Base-by-base conservation (phyloP, 2,797 vertebrate species). In the Amblyraja radiata region DNA sequence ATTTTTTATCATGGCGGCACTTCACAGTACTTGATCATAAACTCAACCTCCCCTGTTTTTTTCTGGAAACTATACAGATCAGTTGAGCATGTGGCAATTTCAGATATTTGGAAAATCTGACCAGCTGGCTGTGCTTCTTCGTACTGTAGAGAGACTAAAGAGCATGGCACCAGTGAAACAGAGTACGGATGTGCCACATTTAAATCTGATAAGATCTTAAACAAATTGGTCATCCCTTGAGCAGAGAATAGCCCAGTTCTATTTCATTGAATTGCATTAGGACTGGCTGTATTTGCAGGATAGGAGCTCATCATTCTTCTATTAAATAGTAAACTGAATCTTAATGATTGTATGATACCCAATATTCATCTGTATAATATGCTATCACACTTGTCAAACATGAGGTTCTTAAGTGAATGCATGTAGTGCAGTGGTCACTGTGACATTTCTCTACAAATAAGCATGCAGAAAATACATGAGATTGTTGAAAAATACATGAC, bases 161-260 rank as follows among this genome's bases (percentile, higher is more conserved):
- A 54, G 46, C 3, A 54, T 6, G 5, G 2, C 2, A 3, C 5
- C 3, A 0, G 46, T 54, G 46, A 54, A 54, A 54, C 46, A 54
- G 46, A 3, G 46, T 54, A 54, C 46, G 46, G 4, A 54, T 54
- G 46, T 54, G 46, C 46, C 46, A 54, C 94, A 96, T 95, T 93
- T 93, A 94, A 95, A 94, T 0, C 93, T 96, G 96, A 95, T 94
- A 95, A 94, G 94, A 94, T 93, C n/a, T 92, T 25, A 95, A 95
- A 95, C 93, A 73, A 94, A 46, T 0, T 94, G 95, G 94, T 96
- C 95, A 94, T 95, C 93, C 90, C 94, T 94, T 10, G 39, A 76
- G 95, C 94, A 95, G 96, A 96, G 96, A 96, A 95, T 95, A 95
- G 95, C 95, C 95, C 95, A 96, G 96, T 96, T 96, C 95, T 95